A percentile compares a stretch with the other conserved stretches of the same genome.
These are phyloP conservation scores for Pinna nobilis DNA, from an alignment of 1,140 invertebrate genomes.

Conservation along the genomic window DNA sequence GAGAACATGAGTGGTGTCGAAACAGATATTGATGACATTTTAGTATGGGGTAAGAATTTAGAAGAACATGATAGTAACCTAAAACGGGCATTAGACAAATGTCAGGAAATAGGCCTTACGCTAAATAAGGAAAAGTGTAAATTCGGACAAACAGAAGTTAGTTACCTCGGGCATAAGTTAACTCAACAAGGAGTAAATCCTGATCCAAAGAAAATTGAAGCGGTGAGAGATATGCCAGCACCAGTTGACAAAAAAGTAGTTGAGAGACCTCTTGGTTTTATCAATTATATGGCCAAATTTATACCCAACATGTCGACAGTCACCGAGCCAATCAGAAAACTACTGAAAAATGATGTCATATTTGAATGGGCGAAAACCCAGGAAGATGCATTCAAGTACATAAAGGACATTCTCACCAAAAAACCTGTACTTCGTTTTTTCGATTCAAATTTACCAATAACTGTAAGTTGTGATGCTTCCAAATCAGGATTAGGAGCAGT, in stretches of 20 bases:
- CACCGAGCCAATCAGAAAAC: not conserved
- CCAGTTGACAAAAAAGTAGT: slow-evolving; percentile 57
- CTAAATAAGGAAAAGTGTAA: not conserved
- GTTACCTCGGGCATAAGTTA: slow-evolving; percentile 72
- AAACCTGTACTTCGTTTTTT: slow-evolving; percentile 23
- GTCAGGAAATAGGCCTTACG: slow-evolving; percentile 16
- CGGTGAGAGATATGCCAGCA: slow-evolving; percentile 55
- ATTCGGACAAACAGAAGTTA: not conserved
- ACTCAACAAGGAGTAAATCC: slow-evolving; percentile 63
- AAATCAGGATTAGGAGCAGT: slow-evolving; percentile 71
- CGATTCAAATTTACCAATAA: slow-evolving; percentile 25
- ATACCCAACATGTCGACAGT: slow-evolving; percentile 6
- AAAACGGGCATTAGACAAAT: slow-evolving; percentile 32
- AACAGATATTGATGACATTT: slow-evolving; percentile 71
- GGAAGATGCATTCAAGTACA: slow-evolving; percentile 8
- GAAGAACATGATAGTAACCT: slow-evolving; percentile 55
- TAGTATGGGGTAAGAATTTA: slow-evolving; percentile 57
- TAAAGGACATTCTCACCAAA: slow-evolving; percentile 17
- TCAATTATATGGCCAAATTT: slow-evolving; percentile 37
- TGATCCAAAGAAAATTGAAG: slow-evolving; percentile 69
- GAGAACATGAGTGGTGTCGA: slow-evolving; percentile 65
- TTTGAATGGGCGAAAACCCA: slow-evolving; percentile 2
- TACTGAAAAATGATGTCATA: not conserved
- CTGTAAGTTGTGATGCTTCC: slow-evolving; percentile 44
- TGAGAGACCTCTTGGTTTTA: slow-evolving; percentile 44